These are phyloP conservation scores for Thunnus thynnus DNA, from an alignment of 2,113 vertebrate species.

Conservation along the genomic window DNA sequence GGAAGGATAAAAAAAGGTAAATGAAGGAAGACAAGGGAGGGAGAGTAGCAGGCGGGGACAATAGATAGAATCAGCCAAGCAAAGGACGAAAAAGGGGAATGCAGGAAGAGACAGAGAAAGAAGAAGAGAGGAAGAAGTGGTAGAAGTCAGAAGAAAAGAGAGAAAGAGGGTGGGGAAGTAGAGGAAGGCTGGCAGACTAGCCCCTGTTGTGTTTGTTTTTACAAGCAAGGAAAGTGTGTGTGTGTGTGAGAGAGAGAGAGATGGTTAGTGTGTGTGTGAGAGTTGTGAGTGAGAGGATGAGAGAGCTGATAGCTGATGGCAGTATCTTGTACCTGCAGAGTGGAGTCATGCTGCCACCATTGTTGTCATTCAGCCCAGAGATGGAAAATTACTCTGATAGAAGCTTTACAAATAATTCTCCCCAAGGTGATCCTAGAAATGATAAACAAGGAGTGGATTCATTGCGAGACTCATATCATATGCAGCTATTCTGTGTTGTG, in stretches of 20 bases:
- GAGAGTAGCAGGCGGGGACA: neutral
- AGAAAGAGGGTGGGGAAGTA: conserved; percentile 1
- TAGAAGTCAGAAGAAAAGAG: neutral
- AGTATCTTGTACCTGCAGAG: conserved; percentile 56
- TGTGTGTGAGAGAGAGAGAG: conserved; percentile 18
- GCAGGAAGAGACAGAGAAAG: neutral
- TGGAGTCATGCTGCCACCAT: conserved; percentile 60
- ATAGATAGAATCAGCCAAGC: conserved; percentile 5
- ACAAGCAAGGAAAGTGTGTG: conserved; percentile 32
- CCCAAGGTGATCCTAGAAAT: conserved; percentile 46
- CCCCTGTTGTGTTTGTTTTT: conserved; percentile 58
- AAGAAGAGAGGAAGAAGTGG: neutral
- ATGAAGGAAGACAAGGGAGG: conserved; percentile 24
- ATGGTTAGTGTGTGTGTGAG: neutral
- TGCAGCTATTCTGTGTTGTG: neutral
- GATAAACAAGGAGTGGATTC: conserved; percentile 12
- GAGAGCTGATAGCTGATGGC: conserved; percentile 64
- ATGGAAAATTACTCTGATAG: conserved; percentile 34
- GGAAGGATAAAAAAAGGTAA: conserved; percentile 6
- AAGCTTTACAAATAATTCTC: conserved; percentile 45
- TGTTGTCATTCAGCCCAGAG: conserved; percentile 50
- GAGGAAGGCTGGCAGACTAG: conserved; percentile 38
- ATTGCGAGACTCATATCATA: neutral
- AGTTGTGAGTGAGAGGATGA: conserved; percentile 15
- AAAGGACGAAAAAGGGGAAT: conserved; percentile 9